Percentiles rank a stretch among this genome's conserved stretches.
These are phyloP conservation scores for Smittia aterrima DNA, from an alignment of 2,888 invertebrate genomes.

Conservation along the genomic window DNA sequence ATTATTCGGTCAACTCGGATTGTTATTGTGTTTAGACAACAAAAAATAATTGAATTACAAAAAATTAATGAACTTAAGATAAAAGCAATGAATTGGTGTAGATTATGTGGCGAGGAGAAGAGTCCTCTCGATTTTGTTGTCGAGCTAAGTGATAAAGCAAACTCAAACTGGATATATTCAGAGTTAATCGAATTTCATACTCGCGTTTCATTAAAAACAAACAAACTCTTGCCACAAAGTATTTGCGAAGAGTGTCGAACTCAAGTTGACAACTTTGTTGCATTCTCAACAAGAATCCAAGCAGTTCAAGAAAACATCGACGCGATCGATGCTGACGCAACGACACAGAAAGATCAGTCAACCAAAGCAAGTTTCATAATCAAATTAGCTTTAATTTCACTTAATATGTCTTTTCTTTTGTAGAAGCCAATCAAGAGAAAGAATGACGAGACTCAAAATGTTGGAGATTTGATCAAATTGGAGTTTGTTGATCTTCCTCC, in stretches of 20 bases:
- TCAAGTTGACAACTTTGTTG: background rate
- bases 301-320: background rate
- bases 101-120: slow-evolving; percentile 14
- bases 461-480: background rate
- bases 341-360: background rate
- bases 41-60: background rate
- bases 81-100: slow-evolving; percentile 3
- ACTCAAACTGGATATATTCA: background rate
- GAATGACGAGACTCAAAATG: background rate
- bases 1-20: background rate
- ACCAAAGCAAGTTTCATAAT: background rate
- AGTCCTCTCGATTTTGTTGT: background rate
- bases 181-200: background rate
- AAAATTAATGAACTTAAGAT: too few species aligned
- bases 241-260: background rate
- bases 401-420: too few species aligned
- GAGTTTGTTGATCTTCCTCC: background rate
- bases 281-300: background rate
- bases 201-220: background rate
- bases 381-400: background rate
- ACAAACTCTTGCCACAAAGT: background rate
- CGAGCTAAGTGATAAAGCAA: background rate
- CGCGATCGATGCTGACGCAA: background rate
- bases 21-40: background rate
- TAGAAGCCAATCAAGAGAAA: too few species aligned